These are phyloP conservation scores for Rotaria socialis DNA, from an alignment of 2,888 invertebrate species.

Conservation along the genomic window DNA sequence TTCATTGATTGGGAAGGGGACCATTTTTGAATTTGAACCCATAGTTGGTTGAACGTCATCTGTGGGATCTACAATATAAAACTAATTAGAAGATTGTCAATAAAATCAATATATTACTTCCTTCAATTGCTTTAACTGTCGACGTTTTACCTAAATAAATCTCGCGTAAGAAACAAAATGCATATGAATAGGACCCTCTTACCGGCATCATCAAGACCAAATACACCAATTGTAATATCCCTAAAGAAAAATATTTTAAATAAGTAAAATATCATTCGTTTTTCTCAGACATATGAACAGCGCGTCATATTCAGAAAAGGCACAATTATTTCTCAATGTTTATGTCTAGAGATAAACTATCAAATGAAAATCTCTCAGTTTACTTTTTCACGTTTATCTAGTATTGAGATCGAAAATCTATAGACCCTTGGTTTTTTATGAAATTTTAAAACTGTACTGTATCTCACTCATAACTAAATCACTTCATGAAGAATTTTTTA, in stretches of 20 bases:
- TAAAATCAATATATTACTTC: neutral
- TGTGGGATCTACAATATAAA: neutral
- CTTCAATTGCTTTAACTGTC: neutral
- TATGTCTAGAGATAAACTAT: too few relatives aligned
- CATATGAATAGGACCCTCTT: neutral
- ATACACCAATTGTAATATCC: neutral
- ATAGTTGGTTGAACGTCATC: neutral
- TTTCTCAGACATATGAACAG: too few relatives aligned
- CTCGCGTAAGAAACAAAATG: neutral
- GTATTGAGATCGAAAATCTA: too few relatives aligned
- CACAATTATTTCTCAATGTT: too few relatives aligned
- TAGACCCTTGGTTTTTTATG: too few relatives aligned
- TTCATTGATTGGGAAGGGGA: neutral
- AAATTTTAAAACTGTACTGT: too few relatives aligned
- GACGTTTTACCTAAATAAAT: neutral
- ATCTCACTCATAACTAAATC: too few relatives aligned
- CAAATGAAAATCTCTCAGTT: too few relatives aligned
- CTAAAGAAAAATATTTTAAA: neutral
- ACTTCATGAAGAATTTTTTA: too few relatives aligned
- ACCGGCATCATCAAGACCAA: slow-evolving; percentile 11
- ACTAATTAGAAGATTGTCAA: neutral
- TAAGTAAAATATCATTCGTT: neutral
- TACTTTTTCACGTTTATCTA: too few relatives aligned
- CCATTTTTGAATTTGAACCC: neutral
- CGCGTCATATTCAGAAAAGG: too few relatives aligned